Evolutionary conservation across 2,888 invertebrate genomes (phyloP), one percentile per base, ranked within the genome.

Genomic region (Cryptocephalus primarius): DNA sequence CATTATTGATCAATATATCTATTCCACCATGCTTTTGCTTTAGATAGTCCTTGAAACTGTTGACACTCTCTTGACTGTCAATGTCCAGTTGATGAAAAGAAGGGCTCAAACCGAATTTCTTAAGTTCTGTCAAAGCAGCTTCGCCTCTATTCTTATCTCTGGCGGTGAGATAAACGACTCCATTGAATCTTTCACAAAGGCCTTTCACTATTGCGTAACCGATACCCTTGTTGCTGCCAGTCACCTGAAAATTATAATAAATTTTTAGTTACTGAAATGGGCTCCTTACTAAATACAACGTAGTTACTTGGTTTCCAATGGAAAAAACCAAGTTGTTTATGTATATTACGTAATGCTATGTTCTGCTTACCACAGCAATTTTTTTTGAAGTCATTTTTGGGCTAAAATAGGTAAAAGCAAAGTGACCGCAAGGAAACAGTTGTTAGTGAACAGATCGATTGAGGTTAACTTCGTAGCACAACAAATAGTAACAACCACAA

Each of bases 1-100:
- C 87, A 65, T 88, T 87, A 60, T 87, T 87, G 0, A 88, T 75
- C 33, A 87, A 70, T 43, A 87, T 62, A 67, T 88, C 85, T 6
- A 88, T 69, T 0, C 83, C 82, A 1, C 77, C 81, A 58, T 85
- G 74, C 22, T 74, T 76, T 14, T 69, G 65, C 57, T 77, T 72
- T 2, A 88, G 62, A 55, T 75, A 76, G 54, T 80, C 75, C 8
- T 73, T 72, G 51, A 86, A 78, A 8, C 53, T 64, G 42, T 74
- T 66, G 8, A 85, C 68, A 56, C 84, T 85, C 1, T 68, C 65
- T 33, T 68, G 64, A 53, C 80, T 73, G 2, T 75, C 77, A 43
- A 87, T 73, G 60, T 88, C 87, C 22, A 88, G 68, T 57, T 82
- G 82, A 61, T 86, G 82, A 61, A 77, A 87, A 46, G 72, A 63